Base-by-base conservation (phyloP, 2,888 invertebrate species). In the Leucophenga maculata region DNA sequence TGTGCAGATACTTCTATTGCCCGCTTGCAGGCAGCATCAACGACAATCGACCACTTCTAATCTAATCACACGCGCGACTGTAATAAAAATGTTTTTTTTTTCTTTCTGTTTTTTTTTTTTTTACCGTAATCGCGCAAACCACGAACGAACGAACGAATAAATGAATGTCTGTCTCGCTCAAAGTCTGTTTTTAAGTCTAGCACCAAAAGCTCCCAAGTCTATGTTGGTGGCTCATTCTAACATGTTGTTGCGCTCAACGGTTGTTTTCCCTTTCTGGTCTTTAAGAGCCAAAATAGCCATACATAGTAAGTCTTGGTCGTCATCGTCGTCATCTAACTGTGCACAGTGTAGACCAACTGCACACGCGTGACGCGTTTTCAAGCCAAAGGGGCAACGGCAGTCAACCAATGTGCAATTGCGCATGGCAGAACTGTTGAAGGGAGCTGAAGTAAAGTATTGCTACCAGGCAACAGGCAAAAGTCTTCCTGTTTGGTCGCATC, bases 261-360 rank as follows among this genome's bases (percentile, higher is more conserved):
- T 83, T 79, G 83, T 85, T 86, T 85, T 86, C 86, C 86, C 85
- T 86, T 86, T 86, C 86, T 86, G 83, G 85, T 82, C 75, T 20
- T 48, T 50, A 64, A 64, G n/a, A n/a, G 39, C 55, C 68, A 71
- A 59, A 67, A 64, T 70, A 67, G 67, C 67, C 50, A 52, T 65
- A 67, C 68, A 67, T 0, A 52, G 57, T 32, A 6, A 8, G 39
- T 8, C 39, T 6, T 39, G 8, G 11, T 39, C 39, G 74, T 70
- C 73, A 64, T 75, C 73, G 69, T 70, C 70, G 66, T 69, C 70
- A 67, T 31, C 46, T 64, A 67, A 57, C 52, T 55, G 55, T 22
- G 39, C 39, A 39, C 8, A 39, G 6, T 9, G 39, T 6, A 65
- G 22, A 54, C 54, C n/a, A 60, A 20, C 52, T 52, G 39, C 14